Conservation (phyloP, 2,113 vertebrate species). For the Madoqua kirkii region DNA sequence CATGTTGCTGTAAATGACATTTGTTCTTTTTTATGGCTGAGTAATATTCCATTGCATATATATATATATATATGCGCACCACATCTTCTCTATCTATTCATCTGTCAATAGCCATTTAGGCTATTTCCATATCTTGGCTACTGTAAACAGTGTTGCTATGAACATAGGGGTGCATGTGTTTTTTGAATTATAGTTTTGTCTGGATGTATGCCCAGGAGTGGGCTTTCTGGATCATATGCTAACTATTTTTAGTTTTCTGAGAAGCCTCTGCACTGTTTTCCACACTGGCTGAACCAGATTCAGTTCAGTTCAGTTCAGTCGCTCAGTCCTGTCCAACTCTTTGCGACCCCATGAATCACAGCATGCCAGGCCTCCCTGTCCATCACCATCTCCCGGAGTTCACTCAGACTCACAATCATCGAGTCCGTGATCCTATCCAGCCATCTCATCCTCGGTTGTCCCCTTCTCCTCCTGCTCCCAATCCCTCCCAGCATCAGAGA, state of each 20-base stretch:
- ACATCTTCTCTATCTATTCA: not conserved
- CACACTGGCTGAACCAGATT: not conserved
- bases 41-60: not conserved
- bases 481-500: too few relatives aligned
- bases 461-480: too few relatives aligned
- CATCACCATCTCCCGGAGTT: too few relatives aligned
- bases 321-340: too few relatives aligned
- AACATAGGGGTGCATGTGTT: not conserved
- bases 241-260: not conserved
- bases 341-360: too few relatives aligned
- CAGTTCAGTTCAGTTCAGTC: too few relatives aligned
- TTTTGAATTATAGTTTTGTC: not conserved
- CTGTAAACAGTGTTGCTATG: not conserved
- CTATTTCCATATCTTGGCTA: not conserved
- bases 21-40: not conserved
- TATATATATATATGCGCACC: not conserved
- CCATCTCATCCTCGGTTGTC: too few relatives aligned
- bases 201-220: not conserved
- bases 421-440: too few relatives aligned
- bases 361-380: too few relatives aligned
- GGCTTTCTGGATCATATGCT: not conserved
- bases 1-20: not conserved
- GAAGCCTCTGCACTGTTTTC: not conserved
- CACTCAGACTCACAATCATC: too few relatives aligned
- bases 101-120: not conserved